These are phyloP conservation scores for Strix aluco DNA, from an alignment of 2,113 vertebrate species.

Conservation along the genomic window DNA sequence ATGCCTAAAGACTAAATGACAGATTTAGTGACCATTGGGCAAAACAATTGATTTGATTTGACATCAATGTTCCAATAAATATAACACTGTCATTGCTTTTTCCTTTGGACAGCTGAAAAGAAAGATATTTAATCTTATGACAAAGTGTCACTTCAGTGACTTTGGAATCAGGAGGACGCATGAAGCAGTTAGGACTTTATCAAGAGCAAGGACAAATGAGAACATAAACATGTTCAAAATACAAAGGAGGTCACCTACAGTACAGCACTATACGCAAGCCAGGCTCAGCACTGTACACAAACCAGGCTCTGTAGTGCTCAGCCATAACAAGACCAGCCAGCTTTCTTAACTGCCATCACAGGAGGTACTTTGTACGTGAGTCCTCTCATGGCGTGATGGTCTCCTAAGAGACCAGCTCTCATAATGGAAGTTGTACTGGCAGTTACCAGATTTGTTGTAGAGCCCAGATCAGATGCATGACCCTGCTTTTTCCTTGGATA, in stretches of 20 bases:
- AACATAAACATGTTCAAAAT: background rate
- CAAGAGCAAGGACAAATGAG: background rate
- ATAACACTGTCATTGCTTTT: background rate
- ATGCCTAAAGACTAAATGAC: background rate
- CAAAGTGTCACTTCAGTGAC: conserved; percentile 8
- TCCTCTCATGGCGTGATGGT: background rate
- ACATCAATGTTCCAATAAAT: conserved; percentile 10
- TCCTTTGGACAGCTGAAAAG: background rate
- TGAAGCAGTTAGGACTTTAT: background rate
- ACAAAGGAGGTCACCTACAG: background rate
- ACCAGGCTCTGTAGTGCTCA: background rate
- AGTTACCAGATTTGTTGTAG: background rate
- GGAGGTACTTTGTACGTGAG: background rate
- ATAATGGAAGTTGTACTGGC: background rate
- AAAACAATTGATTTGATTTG: conserved; percentile 53
- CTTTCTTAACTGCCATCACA: background rate
- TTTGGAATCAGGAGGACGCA: background rate
- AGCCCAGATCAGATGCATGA: background rate
- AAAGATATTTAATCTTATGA: conserved; percentile 4
- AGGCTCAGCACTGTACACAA: background rate
- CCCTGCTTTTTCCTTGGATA: background rate
- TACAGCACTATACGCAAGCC: background rate
- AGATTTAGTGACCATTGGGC: conserved; percentile 25
- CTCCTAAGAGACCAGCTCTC: background rate
- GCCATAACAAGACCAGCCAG: background rate